phyloP scores from a whole-genome alignment of 2,888 invertebrate genomes.

The Tryphoninae sp. region DNA sequence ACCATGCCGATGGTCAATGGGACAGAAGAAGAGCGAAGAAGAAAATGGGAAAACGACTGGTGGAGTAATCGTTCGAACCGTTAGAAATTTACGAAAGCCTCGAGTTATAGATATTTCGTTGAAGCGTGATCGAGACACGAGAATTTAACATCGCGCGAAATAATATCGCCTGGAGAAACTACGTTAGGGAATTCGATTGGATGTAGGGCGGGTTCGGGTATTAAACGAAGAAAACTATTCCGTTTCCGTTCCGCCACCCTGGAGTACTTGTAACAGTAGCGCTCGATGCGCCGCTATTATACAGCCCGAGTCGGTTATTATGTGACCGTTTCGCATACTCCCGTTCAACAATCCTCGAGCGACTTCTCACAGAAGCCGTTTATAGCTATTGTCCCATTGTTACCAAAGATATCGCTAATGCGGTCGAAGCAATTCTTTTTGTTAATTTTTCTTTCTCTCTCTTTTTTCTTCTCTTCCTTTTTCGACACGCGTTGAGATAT shows the following conservation, averaged over 20 bases:
- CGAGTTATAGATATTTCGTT: constrained; percentile 45
- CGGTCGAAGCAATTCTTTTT: constrained; percentile 51
- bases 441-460: not conserved
- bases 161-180: constrained; percentile 18
- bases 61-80: constrained; percentile 50
- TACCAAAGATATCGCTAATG: constrained; percentile 57
- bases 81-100: constrained; percentile 54
- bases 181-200: constrained; percentile 42
- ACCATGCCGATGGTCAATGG: not conserved
- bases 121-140: constrained; percentile 49
- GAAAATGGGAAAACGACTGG: constrained; percentile 34
- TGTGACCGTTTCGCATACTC: constrained; percentile 13
- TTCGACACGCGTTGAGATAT: not conserved
- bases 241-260: constrained; percentile 19
- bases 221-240: constrained; percentile 20
- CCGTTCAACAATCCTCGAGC: constrained; percentile 36
- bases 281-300: constrained; percentile 12
- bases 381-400: constrained; percentile 64
- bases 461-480: constrained; percentile 1
- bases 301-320: constrained; percentile 29
- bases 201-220: constrained; percentile 24
- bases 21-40: constrained; percentile 40
- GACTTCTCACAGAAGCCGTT: constrained; percentile 50
- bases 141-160: constrained; percentile 37
- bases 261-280: constrained; percentile 23